Evolutionary conservation across 2,113 vertebrate genomes (phyloP).

Genomic region (Dendrocopos noguchii): DNA sequence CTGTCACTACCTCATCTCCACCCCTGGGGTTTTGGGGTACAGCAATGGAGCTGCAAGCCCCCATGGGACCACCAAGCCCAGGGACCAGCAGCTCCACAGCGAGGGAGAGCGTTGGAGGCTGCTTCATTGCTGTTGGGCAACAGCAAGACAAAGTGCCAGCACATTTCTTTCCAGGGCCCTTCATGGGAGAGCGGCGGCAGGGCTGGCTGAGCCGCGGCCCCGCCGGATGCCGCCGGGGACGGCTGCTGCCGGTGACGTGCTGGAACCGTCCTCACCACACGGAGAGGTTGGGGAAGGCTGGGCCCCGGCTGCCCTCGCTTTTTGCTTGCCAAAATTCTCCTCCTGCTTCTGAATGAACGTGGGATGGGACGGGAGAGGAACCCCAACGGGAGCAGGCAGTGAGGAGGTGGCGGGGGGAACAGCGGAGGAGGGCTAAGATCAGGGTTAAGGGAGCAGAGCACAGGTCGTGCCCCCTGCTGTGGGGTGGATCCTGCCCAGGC

Average conservation of each 20-base stretch:
- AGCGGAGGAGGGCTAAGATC: background rate
- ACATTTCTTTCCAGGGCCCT: background rate
- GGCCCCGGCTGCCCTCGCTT: background rate
- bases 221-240: background rate
- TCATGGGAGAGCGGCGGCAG: background rate
- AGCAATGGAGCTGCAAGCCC: background rate
- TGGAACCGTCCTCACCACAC: rapidly evolving
- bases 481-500: background rate
- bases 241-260: background rate
- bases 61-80: background rate
- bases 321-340: background rate
- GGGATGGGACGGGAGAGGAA: background rate
- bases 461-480: too few species aligned
- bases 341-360: background rate
- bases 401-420: background rate
- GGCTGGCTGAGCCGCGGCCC: rapidly evolving
- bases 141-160: background rate
- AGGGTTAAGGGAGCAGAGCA: background rate
- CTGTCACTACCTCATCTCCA: background rate
- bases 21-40: background rate
- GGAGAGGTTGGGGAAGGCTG: background rate
- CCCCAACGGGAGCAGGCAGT: background rate
- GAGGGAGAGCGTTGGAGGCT: too few species aligned
- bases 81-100: background rate
- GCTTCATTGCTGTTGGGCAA: background rate